Base-by-base conservation (phyloP, 2,797 vertebrate genomes). In the Eulemur mongoz region DNA sequence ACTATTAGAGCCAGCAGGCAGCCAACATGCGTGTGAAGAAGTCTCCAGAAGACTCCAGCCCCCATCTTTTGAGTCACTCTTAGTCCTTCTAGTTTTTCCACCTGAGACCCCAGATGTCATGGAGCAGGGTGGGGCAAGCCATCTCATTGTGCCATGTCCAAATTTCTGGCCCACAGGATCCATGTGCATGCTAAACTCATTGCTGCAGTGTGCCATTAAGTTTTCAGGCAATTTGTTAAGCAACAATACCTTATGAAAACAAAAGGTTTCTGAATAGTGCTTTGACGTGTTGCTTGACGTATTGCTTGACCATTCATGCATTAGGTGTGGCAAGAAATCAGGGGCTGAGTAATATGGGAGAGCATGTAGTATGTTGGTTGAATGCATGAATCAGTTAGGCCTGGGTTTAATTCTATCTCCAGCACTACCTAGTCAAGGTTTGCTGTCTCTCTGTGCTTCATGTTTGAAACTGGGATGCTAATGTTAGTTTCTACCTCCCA, bases 361-460 rank as follows among this genome's bases (percentile, higher is more conserved):
- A 30, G 2, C 13, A 35, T n/a, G 22, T 0, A 67, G 30, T 25
- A 30, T 12, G 11, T 9, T 43, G 45, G 22, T 6, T 82, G 52
- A 72, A 38, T 3, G 3, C 27, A 63, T 35, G 17, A n/a, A 73
- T 86, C 22, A 18, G 35, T n/a, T 30, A 3, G 13, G 15, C 30
- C 15, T 84, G 23, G 5, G 30, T 69, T 89, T 65, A 81, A 45
- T 72, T 67, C 48, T 10, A 59, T 12, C 50, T 87, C 32, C 14
- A 92, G 73, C 40, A 83, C 48, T 35, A 67, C 40, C 3, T 57
- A 48, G 80, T 45, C 32, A 69, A 83, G 72, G 23, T 59, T 65
- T 45, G 43, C 83, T 32, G 40, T 54, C 52, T 75, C 72, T 87
- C 70, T 79, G 32, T 78, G n/a, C 43, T 23, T 78, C 25, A 25